Evolutionary conservation across 2,888 invertebrate genomes (phyloP), one percentile per base, ranked within the genome.

Genomic region (Ctena decussata): DNA sequence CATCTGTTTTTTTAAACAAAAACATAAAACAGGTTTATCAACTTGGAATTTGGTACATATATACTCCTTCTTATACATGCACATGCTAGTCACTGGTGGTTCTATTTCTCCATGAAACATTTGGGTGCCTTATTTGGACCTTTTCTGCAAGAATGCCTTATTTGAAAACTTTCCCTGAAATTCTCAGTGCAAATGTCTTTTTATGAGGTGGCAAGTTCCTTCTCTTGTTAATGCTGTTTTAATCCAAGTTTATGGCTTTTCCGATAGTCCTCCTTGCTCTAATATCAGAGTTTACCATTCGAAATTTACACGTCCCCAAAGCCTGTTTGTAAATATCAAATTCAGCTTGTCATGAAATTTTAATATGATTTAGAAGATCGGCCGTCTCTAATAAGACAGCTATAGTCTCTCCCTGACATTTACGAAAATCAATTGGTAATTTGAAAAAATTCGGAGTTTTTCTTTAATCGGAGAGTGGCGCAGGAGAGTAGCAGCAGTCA

Each of bases 331-430:
- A 78, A 75, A 60, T 49, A 86, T 83, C 77, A 74, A 75, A 70
- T 83, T 71, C 46, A 32, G 60, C 65, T 46, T 32, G 69, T 78
- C 86, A 86, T 86, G 86, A 86, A 83, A 86, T 78, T 86, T 86
- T 83, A 86, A 86, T 86, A 65, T 35, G 65, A 65, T 65, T 65
- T 65, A 65, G 65, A 65, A 3, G 65, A 32, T 65, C 35, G 35
- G 2, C 65, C 18, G 65, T 65, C 65, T 65, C 65, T 65, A 65
- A 65, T 65, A 65, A 65, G 65, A 65, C 65, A 35, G 65, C 32
- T 65, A 65, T 21, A 21, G 32, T 35, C 35, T 65, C 65, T 15
- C 65, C 21, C 35, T 65, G 65, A 35, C 65, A 65, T 65, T 65
- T 65, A 65, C 35, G 18, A 35, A 65, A 65, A 65, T 65, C 65